Base-by-base conservation (phyloP, 2,113 vertebrate species). In the Phrynosoma platyrhinos region DNA sequence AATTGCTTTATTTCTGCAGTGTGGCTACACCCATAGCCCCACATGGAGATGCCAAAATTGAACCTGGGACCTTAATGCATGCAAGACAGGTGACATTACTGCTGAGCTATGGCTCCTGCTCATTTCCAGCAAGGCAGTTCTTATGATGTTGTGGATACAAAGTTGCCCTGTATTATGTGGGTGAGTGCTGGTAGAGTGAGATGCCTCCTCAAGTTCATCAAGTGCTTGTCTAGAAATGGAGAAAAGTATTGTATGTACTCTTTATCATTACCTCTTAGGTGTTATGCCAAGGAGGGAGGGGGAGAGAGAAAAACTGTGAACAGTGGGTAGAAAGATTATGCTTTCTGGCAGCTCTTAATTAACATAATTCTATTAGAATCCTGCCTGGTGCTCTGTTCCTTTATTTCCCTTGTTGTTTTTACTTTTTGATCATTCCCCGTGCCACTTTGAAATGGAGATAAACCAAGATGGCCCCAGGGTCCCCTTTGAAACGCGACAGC, bases 391-490 rank as follows among this genome's bases (percentile, higher is more conserved):
- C 42, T 81, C 79, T 30, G 25, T 30, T 76, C 58, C 76, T 90
- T 85, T 75, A 81, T 82, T 85, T 75, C 84, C 86, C 69, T 30
- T 86, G 87, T 84, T 87, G 86, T 69, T 85, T 77, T 82, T 76
- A 30, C 84, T 90, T 86, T 86, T 90, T 90, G 88, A 86, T 90
- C 84, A 82, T 86, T 84, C 47, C 78, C 72, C 2, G 20, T n/a
- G n/a, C 88, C 36, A 85, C 92, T 93, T 90, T 91, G 92, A 93
- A 93, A 93, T 93, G 91, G 92, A 93, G 89, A 93, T 90, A 93
- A 86, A 90, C 87, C 89, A 84, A 90, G 84, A 91, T 86, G 88
- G 84, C 92, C 89, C 90, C 74, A 52, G 89, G 89, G 92, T 88
- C 87, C 71, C 71, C 77, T 91, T 89, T 90, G 86, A 90, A 87